A percentile compares a stretch with the other conserved stretches of the same genome.
Conservation (phyloP, 2,113 vertebrate species). For the Rostratula benghalensis region DNA sequence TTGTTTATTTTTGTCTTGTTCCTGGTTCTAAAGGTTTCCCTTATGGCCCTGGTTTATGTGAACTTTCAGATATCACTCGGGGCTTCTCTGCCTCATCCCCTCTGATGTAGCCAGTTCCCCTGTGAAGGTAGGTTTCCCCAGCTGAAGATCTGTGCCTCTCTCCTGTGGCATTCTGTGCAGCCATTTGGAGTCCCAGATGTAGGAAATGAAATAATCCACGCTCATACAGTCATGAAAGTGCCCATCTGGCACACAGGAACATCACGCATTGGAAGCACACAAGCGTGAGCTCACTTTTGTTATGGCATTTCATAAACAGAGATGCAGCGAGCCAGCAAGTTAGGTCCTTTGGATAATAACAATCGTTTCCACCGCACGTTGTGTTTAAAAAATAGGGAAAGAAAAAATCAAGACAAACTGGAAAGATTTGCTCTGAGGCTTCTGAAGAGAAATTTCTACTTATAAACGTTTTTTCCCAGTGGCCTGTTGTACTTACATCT, state of each 20-base stretch:
- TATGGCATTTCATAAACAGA: constrained; percentile 83
- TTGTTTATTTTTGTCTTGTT: constrained; percentile 70
- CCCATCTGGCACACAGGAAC: constrained; percentile 90
- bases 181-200: constrained; percentile 96
- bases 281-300: constrained; percentile 81
- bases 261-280: constrained; percentile 81
- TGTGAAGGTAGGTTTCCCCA: constrained; percentile 74
- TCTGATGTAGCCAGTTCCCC: constrained; percentile 62
- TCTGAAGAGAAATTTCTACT: constrained; percentile 54
- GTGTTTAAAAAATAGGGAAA: constrained; percentile 51
- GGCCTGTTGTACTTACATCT: constrained; percentile 30
- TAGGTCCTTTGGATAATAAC: constrained; percentile 67
- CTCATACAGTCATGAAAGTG: constrained; percentile 87
- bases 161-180: constrained; percentile 82
- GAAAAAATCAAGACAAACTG: constrained; percentile 10
- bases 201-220: constrained; percentile 92
- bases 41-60: constrained; percentile 31
- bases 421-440: constrained; percentile 40
- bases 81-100: constrained; percentile 24
- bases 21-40: constrained; percentile 63
- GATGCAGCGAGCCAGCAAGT: constrained; percentile 69
- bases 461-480: neutral
- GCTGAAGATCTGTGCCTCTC: constrained; percentile 73
- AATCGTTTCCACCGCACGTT: constrained; percentile 33
- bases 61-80: constrained; percentile 54